These are phyloP conservation scores for Chanos chanos DNA, from an alignment of 2,797 vertebrate genomes.

Conservation along the genomic window DNA sequence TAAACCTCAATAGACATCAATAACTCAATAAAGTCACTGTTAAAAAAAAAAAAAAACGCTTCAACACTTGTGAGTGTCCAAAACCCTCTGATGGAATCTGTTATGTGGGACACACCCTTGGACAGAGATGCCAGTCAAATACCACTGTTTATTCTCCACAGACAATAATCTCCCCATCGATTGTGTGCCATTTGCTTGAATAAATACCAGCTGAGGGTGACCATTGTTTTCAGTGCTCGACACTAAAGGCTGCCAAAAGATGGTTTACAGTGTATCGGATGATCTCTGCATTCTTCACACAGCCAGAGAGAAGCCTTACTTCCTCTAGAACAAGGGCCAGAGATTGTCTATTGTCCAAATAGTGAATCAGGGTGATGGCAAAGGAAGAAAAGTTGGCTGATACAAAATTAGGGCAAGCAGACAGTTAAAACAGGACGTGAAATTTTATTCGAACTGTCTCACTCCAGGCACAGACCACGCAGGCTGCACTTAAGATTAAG, in stretches of 20 bases:
- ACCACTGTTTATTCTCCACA: constrained; percentile 49
- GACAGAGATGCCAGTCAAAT: background rate
- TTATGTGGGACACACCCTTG: background rate
- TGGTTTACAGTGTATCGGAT: constrained; percentile 26
- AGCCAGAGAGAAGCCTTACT: constrained; percentile 47
- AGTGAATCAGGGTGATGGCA: constrained; percentile 45
- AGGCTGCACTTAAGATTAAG: no score
- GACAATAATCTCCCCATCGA: constrained; percentile 40
- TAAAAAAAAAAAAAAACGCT: no score
- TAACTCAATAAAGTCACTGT: no score
- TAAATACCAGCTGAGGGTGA: constrained; percentile 50
- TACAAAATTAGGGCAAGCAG: constrained; percentile 7
- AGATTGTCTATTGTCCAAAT: constrained; percentile 57
- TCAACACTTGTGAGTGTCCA: background rate
- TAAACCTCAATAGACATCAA: no score
- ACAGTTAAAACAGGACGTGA: constrained; percentile 14
- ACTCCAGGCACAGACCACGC: background rate
- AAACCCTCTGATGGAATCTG: background rate
- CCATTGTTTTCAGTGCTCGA: constrained; percentile 45
- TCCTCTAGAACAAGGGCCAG: constrained; percentile 50
- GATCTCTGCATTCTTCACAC: constrained; percentile 45
- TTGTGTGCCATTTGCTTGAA: constrained; percentile 43
- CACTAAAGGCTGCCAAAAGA: constrained; percentile 31
- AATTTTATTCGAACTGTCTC: background rate
- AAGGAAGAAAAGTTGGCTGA: constrained; percentile 32